Evolutionary conservation across 2,113 vertebrate genomes (phyloP).

Genomic region (Brachionichthys hirsutus): DNA sequence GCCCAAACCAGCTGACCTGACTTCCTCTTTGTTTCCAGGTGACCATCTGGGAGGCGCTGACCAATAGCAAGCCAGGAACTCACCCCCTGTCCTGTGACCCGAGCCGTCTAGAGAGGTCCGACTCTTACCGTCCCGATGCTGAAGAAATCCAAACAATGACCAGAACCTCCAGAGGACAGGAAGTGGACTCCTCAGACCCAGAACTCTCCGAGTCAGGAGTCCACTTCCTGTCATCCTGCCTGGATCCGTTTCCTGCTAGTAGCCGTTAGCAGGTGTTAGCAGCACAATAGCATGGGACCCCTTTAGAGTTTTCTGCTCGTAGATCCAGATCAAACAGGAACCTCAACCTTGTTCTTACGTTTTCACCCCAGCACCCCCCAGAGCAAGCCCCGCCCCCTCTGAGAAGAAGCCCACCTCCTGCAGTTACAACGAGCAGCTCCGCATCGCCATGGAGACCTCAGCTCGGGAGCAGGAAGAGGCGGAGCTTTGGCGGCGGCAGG

Average conservation of each 20-base stretch:
- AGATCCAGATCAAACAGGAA: too few relatives aligned
- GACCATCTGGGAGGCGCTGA: conserved; percentile 97
- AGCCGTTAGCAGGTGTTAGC: too few relatives aligned
- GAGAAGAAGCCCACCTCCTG: conserved; percentile 71
- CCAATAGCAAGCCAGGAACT: conserved; percentile 95
- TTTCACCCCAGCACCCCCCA: conserved; percentile 82
- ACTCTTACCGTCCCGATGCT: too few relatives aligned
- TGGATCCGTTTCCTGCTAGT: too few relatives aligned
- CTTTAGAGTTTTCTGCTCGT: too few relatives aligned
- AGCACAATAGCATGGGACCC: too few relatives aligned
- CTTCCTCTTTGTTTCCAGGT: conserved; percentile 78
- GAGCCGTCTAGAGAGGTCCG: conserved; percentile 87
- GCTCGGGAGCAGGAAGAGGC: conserved; percentile 90
- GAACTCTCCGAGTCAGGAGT: too few relatives aligned
- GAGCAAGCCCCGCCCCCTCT: conserved; percentile 78
- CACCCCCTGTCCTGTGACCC: conserved; percentile 85
- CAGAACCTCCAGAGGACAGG: too few relatives aligned
- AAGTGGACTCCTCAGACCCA: too few relatives aligned
- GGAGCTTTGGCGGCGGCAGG: conserved; percentile 81
- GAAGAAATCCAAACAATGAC: too few relatives aligned
- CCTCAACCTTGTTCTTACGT: background rate
- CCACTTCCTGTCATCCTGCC: too few relatives aligned
- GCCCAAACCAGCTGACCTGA: too few relatives aligned
- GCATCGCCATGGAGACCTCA: conserved; percentile 93
- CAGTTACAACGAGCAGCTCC: conserved; percentile 91